Evolutionary conservation across 2,113 vertebrate species (phyloP), one percentile per base, ranked within the genome.

Genomic region (Cygnus buccinator): DNA sequence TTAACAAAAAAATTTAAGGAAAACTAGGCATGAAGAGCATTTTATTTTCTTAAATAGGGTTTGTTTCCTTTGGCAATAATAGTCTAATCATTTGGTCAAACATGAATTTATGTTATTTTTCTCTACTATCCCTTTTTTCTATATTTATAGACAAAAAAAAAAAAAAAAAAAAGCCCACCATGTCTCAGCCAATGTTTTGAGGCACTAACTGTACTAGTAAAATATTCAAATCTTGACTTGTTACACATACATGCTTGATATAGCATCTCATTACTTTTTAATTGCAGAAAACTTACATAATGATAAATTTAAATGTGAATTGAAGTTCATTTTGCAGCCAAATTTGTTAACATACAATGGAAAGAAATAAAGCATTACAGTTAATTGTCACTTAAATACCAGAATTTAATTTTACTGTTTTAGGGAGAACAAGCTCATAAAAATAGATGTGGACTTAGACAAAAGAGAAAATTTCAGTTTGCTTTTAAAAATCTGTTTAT

Each of bases 391-490:
- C 74, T 76, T 28, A 84, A 76, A 72, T 91, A 48, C 11, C 50
- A 70, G 44, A 77, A 74, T 81, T 88, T 90, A 26, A 86, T 93
- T 55, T 48, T 87, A 17, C 70, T 94, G 16, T 82, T 52, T 85
- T 92, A 70, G 28, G 78, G 74, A 94, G 96, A 68, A 58, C 70
- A 55, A 71, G 63, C 37, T 86, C 29, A 72, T 89, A 80, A 89
- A 96, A 96, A 23, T 61, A 58, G 25, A 17, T 58, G 57, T 4
- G 77, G 46, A 77, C 50, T 82, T 90, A 88, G 65, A 90, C 94
- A 91, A 84, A 95, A 73, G 22, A 95, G 81, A 85, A 96, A 89
- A 89, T 67, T 86, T 93, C 71, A 26, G 29, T 44, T 62, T 35
- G 4, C 22, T 61, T 87, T 89, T 17, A 23, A 59, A 65, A 62